phyloP scores from a whole-genome alignment of 2,797 vertebrate species.

The Danio choprae region DNA sequence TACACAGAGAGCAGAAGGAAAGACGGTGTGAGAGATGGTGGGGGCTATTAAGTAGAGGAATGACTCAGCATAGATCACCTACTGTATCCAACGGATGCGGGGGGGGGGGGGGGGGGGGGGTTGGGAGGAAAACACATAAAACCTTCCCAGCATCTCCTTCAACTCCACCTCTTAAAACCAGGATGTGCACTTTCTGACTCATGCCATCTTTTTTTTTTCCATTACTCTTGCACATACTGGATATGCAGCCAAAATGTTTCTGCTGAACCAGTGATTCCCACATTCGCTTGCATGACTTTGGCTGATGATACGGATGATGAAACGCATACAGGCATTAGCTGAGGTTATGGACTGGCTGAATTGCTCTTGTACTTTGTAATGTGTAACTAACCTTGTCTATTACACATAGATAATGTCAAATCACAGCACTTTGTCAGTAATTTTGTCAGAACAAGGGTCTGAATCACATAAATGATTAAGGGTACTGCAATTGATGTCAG shows the following conservation, averaged over 20 bases:
- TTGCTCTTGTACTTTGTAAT: constrained; percentile 71
- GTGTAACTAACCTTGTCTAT: constrained; percentile 46
- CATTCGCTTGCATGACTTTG: neutral
- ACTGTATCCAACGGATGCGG: neutral
- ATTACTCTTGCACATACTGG: constrained; percentile 7
- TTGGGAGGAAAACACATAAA: neutral
- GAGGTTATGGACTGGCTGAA: constrained; percentile 30
- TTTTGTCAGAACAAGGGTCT: constrained; percentile 53
- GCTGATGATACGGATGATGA: constrained; percentile 9
- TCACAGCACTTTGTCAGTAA: constrained; percentile 11
- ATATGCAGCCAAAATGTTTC: neutral
- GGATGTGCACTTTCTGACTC: constrained; percentile 20
- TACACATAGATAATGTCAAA: constrained; percentile 19
- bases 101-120: no score
- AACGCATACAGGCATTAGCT: constrained; percentile 11
- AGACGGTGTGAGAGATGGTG: neutral
- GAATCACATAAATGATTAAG: constrained; percentile 71
- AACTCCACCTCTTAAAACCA: neutral
- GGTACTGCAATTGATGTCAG: constrained; percentile 32
- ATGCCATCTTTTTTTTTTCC: neutral
- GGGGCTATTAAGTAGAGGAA: neutral
- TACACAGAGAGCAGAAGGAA: neutral
- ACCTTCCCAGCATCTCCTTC: neutral
- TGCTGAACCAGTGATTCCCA: constrained; percentile 22
- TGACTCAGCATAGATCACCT: constrained; percentile 52